Conservation (phyloP, 2,888 invertebrate genomes). For the Drosophila kuntzei region DNA sequence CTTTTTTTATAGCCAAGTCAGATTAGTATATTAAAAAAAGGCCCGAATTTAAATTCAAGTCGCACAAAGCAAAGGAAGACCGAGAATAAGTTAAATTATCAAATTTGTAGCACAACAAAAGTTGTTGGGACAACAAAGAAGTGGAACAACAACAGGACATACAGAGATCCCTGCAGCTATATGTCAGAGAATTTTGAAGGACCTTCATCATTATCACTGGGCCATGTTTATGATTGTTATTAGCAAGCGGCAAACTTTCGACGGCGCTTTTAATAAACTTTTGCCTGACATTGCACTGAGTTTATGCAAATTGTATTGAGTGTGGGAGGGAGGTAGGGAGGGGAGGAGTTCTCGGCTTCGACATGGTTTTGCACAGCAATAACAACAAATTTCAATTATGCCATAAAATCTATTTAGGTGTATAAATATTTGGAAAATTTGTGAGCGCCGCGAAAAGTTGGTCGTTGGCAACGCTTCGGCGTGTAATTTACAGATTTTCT, state of each 20-base stretch:
- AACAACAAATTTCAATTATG: conserved; percentile 80
- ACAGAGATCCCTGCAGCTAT: conserved; percentile 53
- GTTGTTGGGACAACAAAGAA: conserved; percentile 18
- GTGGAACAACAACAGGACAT: not conserved
- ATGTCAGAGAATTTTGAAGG: conserved; percentile 62
- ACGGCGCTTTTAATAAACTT: conserved; percentile 75
- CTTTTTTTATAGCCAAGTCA: conserved; percentile 4
- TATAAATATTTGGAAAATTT: conserved; percentile 77
- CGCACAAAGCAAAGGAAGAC: conserved; percentile 29
- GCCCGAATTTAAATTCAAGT: conserved; percentile 20
- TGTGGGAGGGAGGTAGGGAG: not conserved
- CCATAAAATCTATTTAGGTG: conserved; percentile 80
- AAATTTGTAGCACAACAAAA: conserved; percentile 59
- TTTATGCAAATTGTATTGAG: conserved; percentile 71
- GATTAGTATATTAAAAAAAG: conserved; percentile 11
- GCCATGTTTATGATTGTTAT: conserved; percentile 69
- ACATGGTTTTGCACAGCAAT: conserved; percentile 39
- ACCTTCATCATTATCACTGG: conserved; percentile 69
- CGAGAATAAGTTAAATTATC: conserved; percentile 59
- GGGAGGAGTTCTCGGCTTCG: not conserved
- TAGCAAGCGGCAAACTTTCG: conserved; percentile 55
- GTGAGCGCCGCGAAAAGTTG: conserved; percentile 52
- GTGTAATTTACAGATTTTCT: conserved; percentile 80
- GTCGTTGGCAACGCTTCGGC: conserved; percentile 40
- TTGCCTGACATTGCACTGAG: conserved; percentile 62